Evolutionary conservation across 2,888 invertebrate genomes (phyloP).

Genomic region (Hirtodrosophila histrioides): DNA sequence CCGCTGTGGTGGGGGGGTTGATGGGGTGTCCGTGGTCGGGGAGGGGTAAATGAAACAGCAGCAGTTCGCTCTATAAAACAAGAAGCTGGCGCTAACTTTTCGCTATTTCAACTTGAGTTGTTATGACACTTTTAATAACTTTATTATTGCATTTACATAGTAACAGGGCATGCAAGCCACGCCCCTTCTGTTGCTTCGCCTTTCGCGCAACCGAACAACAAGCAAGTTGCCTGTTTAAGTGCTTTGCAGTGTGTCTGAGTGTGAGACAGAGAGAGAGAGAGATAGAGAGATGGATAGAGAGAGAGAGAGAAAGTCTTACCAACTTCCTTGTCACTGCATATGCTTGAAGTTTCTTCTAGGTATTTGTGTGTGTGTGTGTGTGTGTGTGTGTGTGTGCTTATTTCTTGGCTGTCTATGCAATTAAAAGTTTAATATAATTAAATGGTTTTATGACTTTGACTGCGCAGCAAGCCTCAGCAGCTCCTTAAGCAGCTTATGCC

Average conservation of each 20-base stretch:
- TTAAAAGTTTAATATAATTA: constrained; percentile 84
- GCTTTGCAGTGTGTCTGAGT: constrained; percentile 29
- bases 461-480: constrained; percentile 48
- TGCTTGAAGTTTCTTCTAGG: constrained; percentile 51
- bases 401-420: constrained; percentile 76
- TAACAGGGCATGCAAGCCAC: constrained; percentile 55
- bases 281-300: not conserved
- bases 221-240: constrained; percentile 59
- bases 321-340: constrained; percentile 55
- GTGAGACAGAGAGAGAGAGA: not conserved
- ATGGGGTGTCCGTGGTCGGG: too few species aligned
- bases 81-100: constrained; percentile 65
- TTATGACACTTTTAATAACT: constrained; percentile 84
- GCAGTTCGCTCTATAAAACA: constrained; percentile 55
- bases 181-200: constrained; percentile 9
- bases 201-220: constrained; percentile 40
- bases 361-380: constrained; percentile 18
- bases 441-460: constrained; percentile 82
- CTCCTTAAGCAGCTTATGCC: constrained; percentile 40
- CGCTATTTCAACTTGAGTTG: constrained; percentile 81
- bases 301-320: constrained; percentile 12
- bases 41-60: constrained; percentile 11
- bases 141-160: constrained; percentile 83
- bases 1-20: not conserved
- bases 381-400: constrained; percentile 39